Percentiles rank a stretch among this genome's conserved stretches.
Conservation (phyloP, 2,113 vertebrate genomes). For the Oreotrochilus melanogaster region DNA sequence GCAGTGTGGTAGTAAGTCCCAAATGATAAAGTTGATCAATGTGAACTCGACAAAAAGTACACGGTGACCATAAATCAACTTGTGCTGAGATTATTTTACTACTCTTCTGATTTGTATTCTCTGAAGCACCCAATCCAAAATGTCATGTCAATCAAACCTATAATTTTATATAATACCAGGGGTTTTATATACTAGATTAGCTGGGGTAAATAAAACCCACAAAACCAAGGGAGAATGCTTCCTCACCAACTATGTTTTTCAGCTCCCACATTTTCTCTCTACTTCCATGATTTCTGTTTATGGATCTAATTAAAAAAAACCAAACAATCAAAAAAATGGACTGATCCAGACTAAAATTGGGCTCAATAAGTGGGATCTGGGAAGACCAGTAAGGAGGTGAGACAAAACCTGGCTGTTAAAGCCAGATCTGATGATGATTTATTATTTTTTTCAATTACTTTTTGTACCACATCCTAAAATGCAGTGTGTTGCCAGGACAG, state of each 20-base stretch:
- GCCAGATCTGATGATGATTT: neutral
- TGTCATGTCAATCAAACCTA: neutral
- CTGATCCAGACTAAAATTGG: neutral
- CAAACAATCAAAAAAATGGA: neutral
- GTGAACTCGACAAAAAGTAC: neutral
- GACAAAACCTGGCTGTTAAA: neutral
- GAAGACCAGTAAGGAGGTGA: neutral
- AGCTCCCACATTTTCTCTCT: neutral
- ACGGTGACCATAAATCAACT: neutral
- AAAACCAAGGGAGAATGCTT: neutral
- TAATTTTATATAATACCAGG: neutral
- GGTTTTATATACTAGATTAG: neutral
- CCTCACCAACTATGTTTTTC: neutral
- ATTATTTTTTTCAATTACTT: no score
- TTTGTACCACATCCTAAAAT: neutral
- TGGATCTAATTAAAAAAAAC: neutral
- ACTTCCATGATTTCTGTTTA: neutral
- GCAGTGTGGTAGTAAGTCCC: neutral
- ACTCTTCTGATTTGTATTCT: neutral
- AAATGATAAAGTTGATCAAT: neutral
- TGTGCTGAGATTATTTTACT: neutral
- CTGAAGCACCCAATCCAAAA: neutral
- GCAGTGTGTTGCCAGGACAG: neutral
- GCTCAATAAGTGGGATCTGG: neutral
- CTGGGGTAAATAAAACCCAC: no score